Conservation (phyloP, 2,888 invertebrate species). For the Coenonympha glycerion region DNA sequence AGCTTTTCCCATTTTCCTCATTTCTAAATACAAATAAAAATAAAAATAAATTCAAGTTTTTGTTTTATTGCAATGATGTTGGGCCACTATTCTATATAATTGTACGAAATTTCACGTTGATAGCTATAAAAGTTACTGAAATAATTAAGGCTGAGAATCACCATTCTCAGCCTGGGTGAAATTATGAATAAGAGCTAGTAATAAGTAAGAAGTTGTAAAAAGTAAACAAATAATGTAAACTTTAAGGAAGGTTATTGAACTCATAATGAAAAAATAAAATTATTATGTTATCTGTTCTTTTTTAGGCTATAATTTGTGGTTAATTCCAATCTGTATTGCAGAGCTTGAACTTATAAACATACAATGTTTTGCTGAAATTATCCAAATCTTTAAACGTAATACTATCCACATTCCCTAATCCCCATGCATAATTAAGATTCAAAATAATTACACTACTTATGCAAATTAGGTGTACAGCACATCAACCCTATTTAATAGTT, state of each 20-base stretch:
- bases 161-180: no score
- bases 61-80: no score
- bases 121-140: no score
- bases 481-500: neutral
- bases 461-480: neutral
- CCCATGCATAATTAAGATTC: neutral
- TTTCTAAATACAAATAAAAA: no score
- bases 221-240: neutral
- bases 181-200: no score
- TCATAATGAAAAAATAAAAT: neutral
- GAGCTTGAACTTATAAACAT: neutral
- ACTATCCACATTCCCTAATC: no score
- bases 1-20: no score
- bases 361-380: neutral
- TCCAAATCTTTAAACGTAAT: neutral
- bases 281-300: neutral
- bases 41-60: no score
- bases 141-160: no score
- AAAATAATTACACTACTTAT: neutral
- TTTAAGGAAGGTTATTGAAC: conserved; percentile 1
- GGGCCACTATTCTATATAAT: no score
- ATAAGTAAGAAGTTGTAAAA: neutral
- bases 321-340: neutral
- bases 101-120: no score
- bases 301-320: neutral